Evolutionary conservation across 2,797 vertebrate species (phyloP).

Genomic region (Botia almorhae): DNA sequence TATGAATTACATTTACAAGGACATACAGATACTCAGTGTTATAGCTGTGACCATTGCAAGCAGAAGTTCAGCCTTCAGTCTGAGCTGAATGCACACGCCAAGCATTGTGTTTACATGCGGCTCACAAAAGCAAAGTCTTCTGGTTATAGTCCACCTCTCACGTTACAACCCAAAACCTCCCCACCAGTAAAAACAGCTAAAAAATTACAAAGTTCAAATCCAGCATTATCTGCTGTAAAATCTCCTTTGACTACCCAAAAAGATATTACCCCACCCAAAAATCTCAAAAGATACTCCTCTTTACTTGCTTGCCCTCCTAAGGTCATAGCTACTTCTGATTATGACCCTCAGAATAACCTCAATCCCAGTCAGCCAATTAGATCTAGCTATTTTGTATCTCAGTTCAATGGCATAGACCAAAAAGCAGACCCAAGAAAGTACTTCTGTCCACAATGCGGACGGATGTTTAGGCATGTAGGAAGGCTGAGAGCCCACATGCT

Average conservation of each 20-base stretch:
- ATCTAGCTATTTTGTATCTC: slow-evolving; percentile 64
- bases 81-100: slow-evolving; percentile 72
- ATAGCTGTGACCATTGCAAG: slow-evolving; percentile 74
- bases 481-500: slow-evolving; percentile 81
- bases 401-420: slow-evolving; percentile 72
- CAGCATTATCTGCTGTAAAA: slow-evolving; percentile 26
- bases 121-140: slow-evolving; percentile 26
- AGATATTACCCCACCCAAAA: background rate
- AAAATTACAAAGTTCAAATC: slow-evolving; percentile 6
- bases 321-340: slow-evolving; percentile 30
- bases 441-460: slow-evolving; percentile 76
- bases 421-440: slow-evolving; percentile 79
- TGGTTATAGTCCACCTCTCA: slow-evolving; percentile 50
- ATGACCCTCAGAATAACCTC: slow-evolving; percentile 35
- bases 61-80: slow-evolving; percentile 73
- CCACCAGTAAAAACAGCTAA: slow-evolving; percentile 21
- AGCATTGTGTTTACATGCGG: slow-evolving; percentile 60
- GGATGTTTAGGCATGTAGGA: slow-evolving; percentile 78
- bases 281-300: slow-evolving; percentile 45
- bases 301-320: slow-evolving; percentile 51
- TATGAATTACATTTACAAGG: slow-evolving; percentile 78
- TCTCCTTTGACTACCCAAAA: slow-evolving; percentile 1
- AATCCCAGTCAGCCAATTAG: slow-evolving; percentile 39
- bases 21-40: slow-evolving; percentile 74
- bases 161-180: slow-evolving; percentile 51